Percentiles rank a stretch among this genome's conserved stretches.
Conservation (phyloP, 2,113 vertebrate species). For the Urocynchramus pylzowi region DNA sequence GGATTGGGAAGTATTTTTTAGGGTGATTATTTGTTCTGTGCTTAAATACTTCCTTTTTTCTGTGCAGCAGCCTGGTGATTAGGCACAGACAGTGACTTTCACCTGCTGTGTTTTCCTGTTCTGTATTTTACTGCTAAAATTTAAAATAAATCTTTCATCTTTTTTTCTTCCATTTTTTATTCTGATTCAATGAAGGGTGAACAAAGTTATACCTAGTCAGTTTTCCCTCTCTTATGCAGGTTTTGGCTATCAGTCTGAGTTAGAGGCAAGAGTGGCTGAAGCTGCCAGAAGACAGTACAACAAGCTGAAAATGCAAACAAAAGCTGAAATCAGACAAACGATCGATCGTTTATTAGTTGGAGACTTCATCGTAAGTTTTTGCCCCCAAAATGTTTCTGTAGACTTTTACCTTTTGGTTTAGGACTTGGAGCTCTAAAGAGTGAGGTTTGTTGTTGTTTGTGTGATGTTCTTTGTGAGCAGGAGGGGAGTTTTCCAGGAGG, state of each 20-base stretch:
- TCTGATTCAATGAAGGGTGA: neutral
- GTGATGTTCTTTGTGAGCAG: neutral
- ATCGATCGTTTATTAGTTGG: slow-evolving; percentile 94
- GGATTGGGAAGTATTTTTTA: neutral
- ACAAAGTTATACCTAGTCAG: neutral
- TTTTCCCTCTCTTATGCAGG: slow-evolving; percentile 68
- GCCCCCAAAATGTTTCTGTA: neutral
- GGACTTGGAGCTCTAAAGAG: neutral
- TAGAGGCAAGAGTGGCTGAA: slow-evolving; percentile 92
- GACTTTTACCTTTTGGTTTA: neutral
- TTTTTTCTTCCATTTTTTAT: neutral
- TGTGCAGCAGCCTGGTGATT: neutral
- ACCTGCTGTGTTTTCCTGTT: neutral
- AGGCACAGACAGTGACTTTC: neutral
- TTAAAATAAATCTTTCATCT: neutral
- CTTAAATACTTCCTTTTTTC: neutral
- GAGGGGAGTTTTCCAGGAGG: neutral
- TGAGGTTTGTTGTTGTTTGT: neutral
- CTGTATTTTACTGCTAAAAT: neutral
- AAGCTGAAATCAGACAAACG: slow-evolving; percentile 94
- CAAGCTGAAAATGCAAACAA: slow-evolving; percentile 97
- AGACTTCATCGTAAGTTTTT: slow-evolving; percentile 94
- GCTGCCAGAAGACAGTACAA: slow-evolving; percentile 95
- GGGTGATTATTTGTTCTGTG: neutral
- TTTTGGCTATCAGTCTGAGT: slow-evolving; percentile 95